Base-by-base conservation (phyloP, 1,140 invertebrate species). In the Apis mellifera region DNA sequence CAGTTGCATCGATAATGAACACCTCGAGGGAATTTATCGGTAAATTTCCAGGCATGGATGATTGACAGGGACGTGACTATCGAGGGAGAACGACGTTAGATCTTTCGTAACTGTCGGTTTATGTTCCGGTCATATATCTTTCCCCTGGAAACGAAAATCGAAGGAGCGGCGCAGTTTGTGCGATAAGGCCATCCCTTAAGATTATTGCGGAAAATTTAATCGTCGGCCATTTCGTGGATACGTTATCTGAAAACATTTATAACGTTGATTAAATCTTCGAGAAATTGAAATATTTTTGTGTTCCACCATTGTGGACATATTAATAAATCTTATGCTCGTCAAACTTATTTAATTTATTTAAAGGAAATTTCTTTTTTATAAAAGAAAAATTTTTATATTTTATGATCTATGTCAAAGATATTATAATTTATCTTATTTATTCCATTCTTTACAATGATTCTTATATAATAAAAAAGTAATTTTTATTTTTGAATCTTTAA, bases 191-290 rank as follows among this genome's bases (percentile, higher is more conserved):
- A 64, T 87, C 86, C 83, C 78, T 86, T 78, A 84, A 81, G 69
- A 83, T 88, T 88, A 88, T 79, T 69, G 74, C 74, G 60, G 60
- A 32, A 32, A 32, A 32, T 82, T 87, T 87, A 87, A 87, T 60
- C 74, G 82, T 17, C 54, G 32, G 32, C 65, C 78, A 50, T 84
- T n/a, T 48, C 48, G n/a, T 21, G 19, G 19, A 64, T 64, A 59
- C 57, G 7, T 71, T 57, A 26, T 57, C 65, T 11, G 8, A 7
- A 50, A 21, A 42, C 23, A 55, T 17, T 50, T 12, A 72, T 79
- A 42, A 19, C 12, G 1, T 8, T 19, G 3, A 26, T 50, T 32
- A n/a, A 74, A 66, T 50, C n/a, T 19, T 19, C 1, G 7, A 4
- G 50, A 11, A 52, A 81, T 65, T 74, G 55, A 79, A 42, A 59